phyloP scores from a whole-genome alignment of 2,888 invertebrate genomes.

The Rhimphoctona megacephalus region DNA sequence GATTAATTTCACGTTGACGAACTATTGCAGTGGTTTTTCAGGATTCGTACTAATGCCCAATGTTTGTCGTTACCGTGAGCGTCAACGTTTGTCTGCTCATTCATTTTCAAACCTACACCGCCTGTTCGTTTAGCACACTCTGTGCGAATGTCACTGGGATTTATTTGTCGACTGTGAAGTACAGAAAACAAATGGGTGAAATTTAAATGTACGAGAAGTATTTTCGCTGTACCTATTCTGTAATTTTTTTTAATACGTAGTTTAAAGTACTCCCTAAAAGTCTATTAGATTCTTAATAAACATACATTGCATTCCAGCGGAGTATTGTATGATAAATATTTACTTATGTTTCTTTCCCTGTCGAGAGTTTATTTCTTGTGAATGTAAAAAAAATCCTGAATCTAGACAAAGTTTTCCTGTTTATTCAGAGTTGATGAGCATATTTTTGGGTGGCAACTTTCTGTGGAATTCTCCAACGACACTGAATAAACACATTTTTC shows the following conservation, averaged over 20 bases:
- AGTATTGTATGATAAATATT: background rate
- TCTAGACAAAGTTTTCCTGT: background rate
- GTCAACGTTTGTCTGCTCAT: slow-evolving; percentile 27
- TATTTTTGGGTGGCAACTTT: background rate
- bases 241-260: background rate
- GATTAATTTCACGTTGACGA: slow-evolving; percentile 67
- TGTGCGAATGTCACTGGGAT: slow-evolving; percentile 66
- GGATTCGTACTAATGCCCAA: slow-evolving; percentile 65
- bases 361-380: background rate
- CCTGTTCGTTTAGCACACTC: slow-evolving; percentile 72
- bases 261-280: background rate
- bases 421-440: background rate
- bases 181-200: slow-evolving; percentile 61
- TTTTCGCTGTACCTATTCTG: background rate
- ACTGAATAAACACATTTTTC: slow-evolving; percentile 5
- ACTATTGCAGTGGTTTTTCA: slow-evolving; percentile 58
- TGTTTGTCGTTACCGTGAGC: slow-evolving; percentile 47
- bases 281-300: background rate
- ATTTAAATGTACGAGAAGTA: slow-evolving; percentile 15
- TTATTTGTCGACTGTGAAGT: slow-evolving; percentile 66
- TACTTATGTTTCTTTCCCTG: background rate
- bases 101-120: slow-evolving; percentile 57
- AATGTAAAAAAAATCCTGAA: background rate
- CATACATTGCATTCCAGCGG: background rate
- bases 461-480: background rate